phyloP scores from a whole-genome alignment of 1,140 invertebrate genomes.

The Brachionus rotundiformis region DNA sequence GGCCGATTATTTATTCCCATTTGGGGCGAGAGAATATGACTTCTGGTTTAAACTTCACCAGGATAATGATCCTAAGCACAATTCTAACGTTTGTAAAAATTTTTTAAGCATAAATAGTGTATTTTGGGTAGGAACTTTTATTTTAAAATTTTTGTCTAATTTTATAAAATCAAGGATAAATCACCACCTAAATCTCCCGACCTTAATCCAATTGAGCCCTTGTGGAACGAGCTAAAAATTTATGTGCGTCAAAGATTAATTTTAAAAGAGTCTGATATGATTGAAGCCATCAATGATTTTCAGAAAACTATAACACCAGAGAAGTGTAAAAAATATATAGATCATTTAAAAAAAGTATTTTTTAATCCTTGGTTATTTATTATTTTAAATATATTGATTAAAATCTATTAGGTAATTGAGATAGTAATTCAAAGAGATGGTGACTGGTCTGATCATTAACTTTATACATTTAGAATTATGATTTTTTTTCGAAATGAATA shows the following conservation, averaged over 20 bases:
- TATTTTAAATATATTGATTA: background rate
- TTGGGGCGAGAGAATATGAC: no score
- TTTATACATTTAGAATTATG: background rate
- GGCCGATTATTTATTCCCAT: no score
- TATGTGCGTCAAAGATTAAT: background rate
- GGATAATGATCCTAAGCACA: background rate
- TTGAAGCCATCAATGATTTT: background rate
- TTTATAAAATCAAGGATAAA: background rate
- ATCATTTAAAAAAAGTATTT: conserved; percentile 26
- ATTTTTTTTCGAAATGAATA: background rate
- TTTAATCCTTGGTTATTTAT: background rate
- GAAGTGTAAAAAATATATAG: background rate
- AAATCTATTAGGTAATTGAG: background rate
- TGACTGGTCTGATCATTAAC: background rate
- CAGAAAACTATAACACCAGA: background rate
- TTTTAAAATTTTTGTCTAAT: background rate
- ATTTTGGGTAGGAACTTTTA: background rate
- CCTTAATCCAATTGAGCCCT: background rate
- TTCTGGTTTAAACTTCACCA: background rate
- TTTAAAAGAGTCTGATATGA: background rate
- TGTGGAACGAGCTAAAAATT: conserved; percentile 1
- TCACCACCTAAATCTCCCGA: background rate
- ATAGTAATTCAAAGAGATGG: conserved; percentile 1
- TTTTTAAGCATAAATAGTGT: background rate
- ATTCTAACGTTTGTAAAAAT: background rate